phyloP scores from a whole-genome alignment of 1,140 invertebrate genomes.

The Oncopeltus fasciatus region DNA sequence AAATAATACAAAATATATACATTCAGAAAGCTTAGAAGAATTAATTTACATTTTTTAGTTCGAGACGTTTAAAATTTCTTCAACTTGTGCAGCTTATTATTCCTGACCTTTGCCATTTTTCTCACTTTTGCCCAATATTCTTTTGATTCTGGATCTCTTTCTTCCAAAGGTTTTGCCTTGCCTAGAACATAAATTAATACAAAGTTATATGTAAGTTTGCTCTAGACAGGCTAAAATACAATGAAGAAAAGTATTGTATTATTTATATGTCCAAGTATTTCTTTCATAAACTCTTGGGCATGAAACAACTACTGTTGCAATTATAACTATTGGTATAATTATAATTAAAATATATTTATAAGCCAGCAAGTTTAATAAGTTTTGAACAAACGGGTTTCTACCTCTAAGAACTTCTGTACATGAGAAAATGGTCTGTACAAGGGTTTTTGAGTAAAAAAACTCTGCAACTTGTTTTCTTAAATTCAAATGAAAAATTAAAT shows the following conservation, averaged over 20 bases:
- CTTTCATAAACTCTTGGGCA: neutral
- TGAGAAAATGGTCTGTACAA: no score
- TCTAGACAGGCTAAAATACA: no score
- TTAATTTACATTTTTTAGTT: neutral
- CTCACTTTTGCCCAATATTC: constrained; percentile 63
- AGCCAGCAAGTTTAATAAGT: no score
- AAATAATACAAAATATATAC: neutral
- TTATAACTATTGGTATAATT: no score
- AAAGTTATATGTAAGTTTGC: no score
- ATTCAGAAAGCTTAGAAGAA: neutral
- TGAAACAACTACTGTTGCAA: neutral
- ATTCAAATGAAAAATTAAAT: no score
- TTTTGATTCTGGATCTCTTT: constrained; percentile 64
- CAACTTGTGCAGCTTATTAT: constrained; percentile 34
- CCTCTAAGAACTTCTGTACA: no score
- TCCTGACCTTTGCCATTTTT: constrained; percentile 40
- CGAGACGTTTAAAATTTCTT: constrained; percentile 1
- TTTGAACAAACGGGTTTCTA: no score
- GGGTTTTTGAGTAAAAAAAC: no score
- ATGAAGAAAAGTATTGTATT: neutral
- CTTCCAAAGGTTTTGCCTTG: constrained; percentile 36
- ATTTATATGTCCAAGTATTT: neutral
- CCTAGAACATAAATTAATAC: neutral
- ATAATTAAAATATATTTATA: no score
- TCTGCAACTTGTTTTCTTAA: no score